Evolutionary conservation across 2,797 vertebrate species (phyloP), one percentile per base, ranked within the genome.

Genomic region (Gymnothorax reevesii): DNA sequence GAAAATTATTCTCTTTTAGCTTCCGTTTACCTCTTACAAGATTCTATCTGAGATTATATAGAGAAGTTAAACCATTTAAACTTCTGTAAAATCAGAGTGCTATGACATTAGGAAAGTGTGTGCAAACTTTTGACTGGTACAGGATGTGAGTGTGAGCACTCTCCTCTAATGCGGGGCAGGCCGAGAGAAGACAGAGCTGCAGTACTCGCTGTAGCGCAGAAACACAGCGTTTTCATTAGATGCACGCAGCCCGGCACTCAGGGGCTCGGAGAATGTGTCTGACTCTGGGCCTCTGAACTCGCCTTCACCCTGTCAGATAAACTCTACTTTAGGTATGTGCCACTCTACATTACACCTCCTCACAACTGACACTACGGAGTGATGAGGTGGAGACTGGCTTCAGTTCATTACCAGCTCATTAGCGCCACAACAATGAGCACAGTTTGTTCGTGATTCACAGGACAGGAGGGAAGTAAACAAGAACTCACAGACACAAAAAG

Each of bases 211-310:
- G 85, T 85, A 84, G 62, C 84, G 84, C 75, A 57, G 82, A 69
- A 85, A 64, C 83, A 69, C 82, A 57, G 62, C 84, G 52, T 91
- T 87, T 75, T 89, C 87, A 87, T 91, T 89, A 91, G 86, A 87
- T 89, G 85, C 87, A 91, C 49, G 22, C 83, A 91, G 89, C 86
- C 60, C 84, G 87, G 86, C 85, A 86, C 84, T 15, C 20, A 20
- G 59, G 59, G 83, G 60, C 82, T 75, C 59, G 4, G 54, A 69
- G 87, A 87, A 83, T 54, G 80, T 82, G 88, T 89, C 84, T n/a
- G n/a, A n/a, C n/a, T n/a, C n/a, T 87, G 87, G 75, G 73, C 66
- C 80, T 89, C 86, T 83, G 64, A 33, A n/a, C 77, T 42, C 12
- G 49, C 80, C 54, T 49, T 17, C 49, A 27, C 77, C 22, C 77